Percentiles rank a stretch among this genome's conserved stretches.
Evolutionary conservation across 2,797 vertebrate species (phyloP).

Genomic region (Balearica regulorum): DNA sequence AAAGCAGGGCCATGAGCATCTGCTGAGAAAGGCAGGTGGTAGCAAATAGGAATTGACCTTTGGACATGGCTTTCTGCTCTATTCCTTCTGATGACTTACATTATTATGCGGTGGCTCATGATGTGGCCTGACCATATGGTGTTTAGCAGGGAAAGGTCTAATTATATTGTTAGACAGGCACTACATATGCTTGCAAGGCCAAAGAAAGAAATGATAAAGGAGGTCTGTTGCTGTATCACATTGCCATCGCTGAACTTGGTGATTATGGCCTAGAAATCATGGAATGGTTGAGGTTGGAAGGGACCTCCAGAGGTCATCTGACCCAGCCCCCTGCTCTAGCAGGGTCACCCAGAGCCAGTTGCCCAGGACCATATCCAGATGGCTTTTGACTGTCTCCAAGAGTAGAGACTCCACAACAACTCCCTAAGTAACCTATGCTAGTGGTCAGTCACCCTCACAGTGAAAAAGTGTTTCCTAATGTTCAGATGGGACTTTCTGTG

Average conservation of each 20-base stretch:
- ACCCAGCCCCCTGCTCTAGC: not conserved
- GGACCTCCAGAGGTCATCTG: not conserved
- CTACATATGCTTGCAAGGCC: not conserved
- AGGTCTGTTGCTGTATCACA: not conserved
- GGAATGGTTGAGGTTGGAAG: not conserved
- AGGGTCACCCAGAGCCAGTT: not conserved
- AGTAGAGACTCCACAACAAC: not conserved
- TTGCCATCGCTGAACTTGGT: not conserved
- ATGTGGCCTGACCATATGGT: not conserved
- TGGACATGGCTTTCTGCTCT: not conserved
- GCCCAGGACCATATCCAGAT: not conserved
- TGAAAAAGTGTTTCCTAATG: not conserved
- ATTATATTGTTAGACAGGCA: not conserved
- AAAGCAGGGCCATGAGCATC: not conserved
- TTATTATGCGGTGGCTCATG: fast-evolving
- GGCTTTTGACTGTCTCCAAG: not conserved
- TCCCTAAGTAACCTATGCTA: not conserved
- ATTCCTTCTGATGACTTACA: not conserved
- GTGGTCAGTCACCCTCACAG: not conserved
- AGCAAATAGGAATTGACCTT: not conserved
- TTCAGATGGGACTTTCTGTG: not conserved
- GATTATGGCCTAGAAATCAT: not conserved
- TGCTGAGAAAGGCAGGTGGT: not conserved
- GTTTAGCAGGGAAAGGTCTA: not conserved
- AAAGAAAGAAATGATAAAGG: not conserved